Percentiles rank a stretch among this genome's conserved stretches.
Evolutionary conservation across 2,113 vertebrate species (phyloP).

Genomic region (Ochotona curzoniae): DNA sequence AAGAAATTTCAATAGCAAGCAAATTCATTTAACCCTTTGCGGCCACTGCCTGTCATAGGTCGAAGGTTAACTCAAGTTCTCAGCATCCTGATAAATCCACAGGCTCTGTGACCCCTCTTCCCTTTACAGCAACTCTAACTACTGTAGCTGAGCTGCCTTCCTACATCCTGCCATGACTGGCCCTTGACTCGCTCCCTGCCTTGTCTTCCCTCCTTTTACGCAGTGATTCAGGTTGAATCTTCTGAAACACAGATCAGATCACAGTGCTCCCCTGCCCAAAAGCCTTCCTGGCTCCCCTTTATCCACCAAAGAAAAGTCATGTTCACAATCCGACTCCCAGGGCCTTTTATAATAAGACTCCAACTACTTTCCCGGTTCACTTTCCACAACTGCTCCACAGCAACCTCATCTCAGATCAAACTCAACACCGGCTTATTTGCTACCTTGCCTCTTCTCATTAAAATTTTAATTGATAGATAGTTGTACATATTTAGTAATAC

Average conservation of each 20-base stretch:
- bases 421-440: not conserved
- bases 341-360: not conserved
- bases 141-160: not conserved
- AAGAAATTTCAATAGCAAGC: conserved; percentile 84
- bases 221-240: conserved; percentile 15
- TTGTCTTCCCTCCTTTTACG: conserved; percentile 14
- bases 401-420: conserved; percentile 17
- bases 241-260: conserved; percentile 5
- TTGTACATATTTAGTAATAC: too few relatives aligned
- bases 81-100: not conserved
- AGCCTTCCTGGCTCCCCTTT: conserved; percentile 19
- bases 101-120: not conserved
- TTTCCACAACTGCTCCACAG: not conserved
- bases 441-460: not conserved
- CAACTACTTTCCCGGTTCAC: conserved; percentile 37
- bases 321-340: not conserved
- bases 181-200: conserved; percentile 19
- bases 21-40: conserved; percentile 86
- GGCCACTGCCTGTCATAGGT: conserved; percentile 65
- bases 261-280: not conserved
- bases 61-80: conserved; percentile 45
- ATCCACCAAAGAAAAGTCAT: conserved; percentile 35
- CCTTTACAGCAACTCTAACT: not conserved
- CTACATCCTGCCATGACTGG: not conserved
- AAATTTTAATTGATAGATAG: too few relatives aligned